Percentiles rank a stretch among this genome's conserved stretches.
Conservation (phyloP, 23 tunicate species). For the Pegea sp. region DNA sequence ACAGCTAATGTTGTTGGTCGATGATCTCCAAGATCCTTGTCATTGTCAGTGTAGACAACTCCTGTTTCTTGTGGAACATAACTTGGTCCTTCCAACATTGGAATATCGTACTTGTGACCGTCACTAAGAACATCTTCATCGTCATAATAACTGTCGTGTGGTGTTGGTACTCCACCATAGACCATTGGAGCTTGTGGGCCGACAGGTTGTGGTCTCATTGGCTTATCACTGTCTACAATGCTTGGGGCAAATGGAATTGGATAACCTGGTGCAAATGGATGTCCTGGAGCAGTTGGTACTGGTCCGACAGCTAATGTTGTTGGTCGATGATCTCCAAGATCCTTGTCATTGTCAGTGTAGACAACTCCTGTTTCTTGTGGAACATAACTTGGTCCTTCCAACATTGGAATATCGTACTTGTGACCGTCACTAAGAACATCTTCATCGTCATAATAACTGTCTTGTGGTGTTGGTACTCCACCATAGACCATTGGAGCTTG, state of each 20-base stretch:
- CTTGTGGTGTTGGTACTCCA: neutral
- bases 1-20: neutral
- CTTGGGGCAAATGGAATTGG: neutral
- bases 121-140: neutral
- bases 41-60: neutral
- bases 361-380: neutral
- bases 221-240: neutral
- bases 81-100: neutral
- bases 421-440: neutral
- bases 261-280: neutral
- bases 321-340: neutral
- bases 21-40: neutral
- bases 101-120: slow-evolving; percentile 1
- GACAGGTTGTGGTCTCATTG: neutral
- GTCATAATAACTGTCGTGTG: neutral
- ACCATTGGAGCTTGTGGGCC: neutral
- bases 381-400: neutral
- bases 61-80: neutral
- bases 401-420: neutral
- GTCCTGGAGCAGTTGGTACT: neutral
- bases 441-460: neutral
- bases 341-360: neutral
- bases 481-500: neutral
- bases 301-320: neutral
- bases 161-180: neutral